These are phyloP conservation scores for Psephotus haematonotus DNA, from an alignment of 2,113 vertebrate genomes.

Conservation along the genomic window DNA sequence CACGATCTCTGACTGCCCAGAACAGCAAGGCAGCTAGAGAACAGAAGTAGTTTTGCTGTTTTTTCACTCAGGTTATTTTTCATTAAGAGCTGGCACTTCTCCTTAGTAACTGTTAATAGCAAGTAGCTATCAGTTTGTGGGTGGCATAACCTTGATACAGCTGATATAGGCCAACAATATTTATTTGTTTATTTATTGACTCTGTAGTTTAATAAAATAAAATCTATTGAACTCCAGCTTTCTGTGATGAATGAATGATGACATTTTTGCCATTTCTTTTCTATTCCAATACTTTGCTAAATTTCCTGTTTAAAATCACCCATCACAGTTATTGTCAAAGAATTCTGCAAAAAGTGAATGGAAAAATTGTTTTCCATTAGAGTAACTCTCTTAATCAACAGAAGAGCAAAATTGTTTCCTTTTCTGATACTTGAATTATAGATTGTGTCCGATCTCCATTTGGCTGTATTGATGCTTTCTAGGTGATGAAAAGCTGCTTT, in stretches of 20 bases:
- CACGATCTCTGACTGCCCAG: neutral
- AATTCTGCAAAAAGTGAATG: neutral
- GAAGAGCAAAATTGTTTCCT: neutral
- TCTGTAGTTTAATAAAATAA: neutral
- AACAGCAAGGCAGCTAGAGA: neutral
- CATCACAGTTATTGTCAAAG: neutral
- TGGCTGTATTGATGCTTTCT: neutral
- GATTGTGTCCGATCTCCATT: neutral
- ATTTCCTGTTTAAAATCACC: neutral
- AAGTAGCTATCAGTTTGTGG: neutral
- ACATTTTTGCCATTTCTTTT: neutral
- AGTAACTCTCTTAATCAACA: neutral
- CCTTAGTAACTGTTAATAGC: neutral
- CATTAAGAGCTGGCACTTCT: neutral
- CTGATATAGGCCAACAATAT: neutral
- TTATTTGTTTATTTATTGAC: slow-evolving; percentile 4
- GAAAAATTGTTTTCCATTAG: neutral
- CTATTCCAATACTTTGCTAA: neutral
- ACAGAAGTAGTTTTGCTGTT: neutral
- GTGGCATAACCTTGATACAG: neutral
- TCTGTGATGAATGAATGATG: neutral
- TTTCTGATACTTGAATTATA: neutral
- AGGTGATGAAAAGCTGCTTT: neutral
- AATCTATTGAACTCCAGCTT: neutral
- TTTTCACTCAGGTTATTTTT: neutral